Conservation (phyloP, 2,797 vertebrate genomes). For the Eupleurogrammus muticus region DNA sequence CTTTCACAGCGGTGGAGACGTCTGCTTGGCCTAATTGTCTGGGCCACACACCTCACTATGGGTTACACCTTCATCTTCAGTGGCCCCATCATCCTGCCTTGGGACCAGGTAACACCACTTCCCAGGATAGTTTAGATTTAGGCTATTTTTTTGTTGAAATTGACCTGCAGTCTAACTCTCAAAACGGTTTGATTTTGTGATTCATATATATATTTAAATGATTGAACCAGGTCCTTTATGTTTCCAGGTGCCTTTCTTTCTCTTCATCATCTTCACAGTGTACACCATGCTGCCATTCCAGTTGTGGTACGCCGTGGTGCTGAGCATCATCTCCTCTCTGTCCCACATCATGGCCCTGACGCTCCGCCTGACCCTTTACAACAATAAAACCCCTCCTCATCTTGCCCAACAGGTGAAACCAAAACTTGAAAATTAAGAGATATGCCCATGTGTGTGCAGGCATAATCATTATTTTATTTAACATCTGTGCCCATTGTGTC, state of each 20-base stretch:
- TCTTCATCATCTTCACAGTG: slow-evolving; percentile 94
- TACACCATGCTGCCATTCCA: slow-evolving; percentile 96
- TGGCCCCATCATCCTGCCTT: slow-evolving; percentile 71
- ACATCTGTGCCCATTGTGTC: slow-evolving; percentile 26
- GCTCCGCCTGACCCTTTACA: slow-evolving; percentile 59
- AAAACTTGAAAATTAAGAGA: background rate
- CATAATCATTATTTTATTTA: slow-evolving; percentile 14
- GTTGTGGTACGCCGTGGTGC: slow-evolving; percentile 85
- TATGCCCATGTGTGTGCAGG: background rate
- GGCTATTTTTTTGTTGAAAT: background rate
- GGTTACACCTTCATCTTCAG: slow-evolving; percentile 91
- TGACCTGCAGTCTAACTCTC: background rate
- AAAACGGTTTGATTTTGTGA: background rate
- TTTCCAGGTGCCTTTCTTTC: slow-evolving; percentile 93
- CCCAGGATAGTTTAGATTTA: background rate
- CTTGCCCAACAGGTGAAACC: slow-evolving; percentile 83
- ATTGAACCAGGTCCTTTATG: background rate
- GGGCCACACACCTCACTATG: slow-evolving; percentile 90
- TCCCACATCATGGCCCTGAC: slow-evolving; percentile 90
- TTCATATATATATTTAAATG: slow-evolving; percentile 2
- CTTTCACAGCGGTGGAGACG: slow-evolving; percentile 88
- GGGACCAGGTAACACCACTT: slow-evolving; percentile 90
- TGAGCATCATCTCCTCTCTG: slow-evolving; percentile 87
- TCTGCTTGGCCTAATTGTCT: slow-evolving; percentile 87
- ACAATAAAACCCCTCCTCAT: background rate